Conservation (phyloP, 2,888 invertebrate genomes). For the Neuroscelio doddi region DNA sequence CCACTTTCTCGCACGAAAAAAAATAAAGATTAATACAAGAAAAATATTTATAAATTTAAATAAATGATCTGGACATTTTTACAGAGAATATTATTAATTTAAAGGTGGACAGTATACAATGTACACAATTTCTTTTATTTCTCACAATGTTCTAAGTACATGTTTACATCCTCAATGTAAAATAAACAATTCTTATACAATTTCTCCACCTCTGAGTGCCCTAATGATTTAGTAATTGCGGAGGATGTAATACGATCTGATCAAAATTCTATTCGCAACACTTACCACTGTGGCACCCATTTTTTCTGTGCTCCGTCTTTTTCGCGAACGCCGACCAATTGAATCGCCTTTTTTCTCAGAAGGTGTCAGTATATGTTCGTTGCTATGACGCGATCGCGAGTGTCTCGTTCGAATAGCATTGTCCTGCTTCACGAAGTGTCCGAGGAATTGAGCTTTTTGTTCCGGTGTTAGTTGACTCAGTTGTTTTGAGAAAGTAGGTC, state of each 20-base stretch:
- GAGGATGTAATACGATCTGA: constrained; percentile 45
- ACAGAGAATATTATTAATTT: background rate
- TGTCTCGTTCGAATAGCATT: constrained; percentile 57
- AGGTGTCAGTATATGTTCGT: constrained; percentile 64
- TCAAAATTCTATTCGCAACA: constrained; percentile 42
- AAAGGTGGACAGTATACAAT: too few relatives aligned
- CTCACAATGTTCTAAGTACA: constrained; percentile 6
- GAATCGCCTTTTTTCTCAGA: constrained; percentile 70
- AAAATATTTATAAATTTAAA: too few relatives aligned
- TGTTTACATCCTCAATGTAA: background rate
- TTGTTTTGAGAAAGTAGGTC: constrained; percentile 61
- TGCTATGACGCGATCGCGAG: constrained; percentile 62
- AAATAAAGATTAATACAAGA: too few relatives aligned
- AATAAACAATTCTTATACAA: too few relatives aligned
- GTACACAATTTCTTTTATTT: constrained; percentile 13
- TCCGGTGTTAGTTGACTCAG: constrained; percentile 63
- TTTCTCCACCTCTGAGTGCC: constrained; percentile 35
- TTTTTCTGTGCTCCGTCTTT: constrained; percentile 78
- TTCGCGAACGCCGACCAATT: constrained; percentile 73
- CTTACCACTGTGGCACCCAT: constrained; percentile 78
- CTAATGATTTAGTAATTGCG: constrained; percentile 33
- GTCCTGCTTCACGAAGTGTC: constrained; percentile 64
- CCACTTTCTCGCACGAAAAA: too few relatives aligned
- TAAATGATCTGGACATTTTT: background rate
- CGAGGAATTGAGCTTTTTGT: constrained; percentile 64